phyloP scores from a whole-genome alignment of 2,797 vertebrate genomes.

The Euthynnus affinis region DNA sequence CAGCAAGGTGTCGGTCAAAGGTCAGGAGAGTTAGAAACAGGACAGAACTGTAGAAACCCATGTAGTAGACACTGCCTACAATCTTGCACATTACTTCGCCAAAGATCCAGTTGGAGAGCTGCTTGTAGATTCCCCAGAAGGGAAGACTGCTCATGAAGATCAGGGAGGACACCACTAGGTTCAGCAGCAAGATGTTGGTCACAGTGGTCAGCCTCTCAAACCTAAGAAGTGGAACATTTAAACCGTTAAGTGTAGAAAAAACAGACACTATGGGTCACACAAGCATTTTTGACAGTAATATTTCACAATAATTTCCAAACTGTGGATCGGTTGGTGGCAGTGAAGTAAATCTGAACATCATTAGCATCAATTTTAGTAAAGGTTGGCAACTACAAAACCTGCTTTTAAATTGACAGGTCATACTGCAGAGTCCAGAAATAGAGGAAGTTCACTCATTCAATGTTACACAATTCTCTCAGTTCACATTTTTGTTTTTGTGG shows the following conservation, averaged over 20 bases:
- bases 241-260: background rate
- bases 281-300: background rate
- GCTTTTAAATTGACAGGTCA: no score
- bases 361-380: background rate
- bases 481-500: background rate
- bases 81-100: conserved; percentile 80
- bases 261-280: background rate
- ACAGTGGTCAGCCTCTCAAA: conserved; percentile 86
- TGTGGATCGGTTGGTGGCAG: background rate
- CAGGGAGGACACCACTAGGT: conserved; percentile 85
- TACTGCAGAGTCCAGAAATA: no score
- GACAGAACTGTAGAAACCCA: conserved; percentile 87
- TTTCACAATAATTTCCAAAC: background rate
- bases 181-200: conserved; percentile 87
- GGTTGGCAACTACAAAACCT: no score
- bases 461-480: no score
- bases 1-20: conserved; percentile 86
- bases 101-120: conserved; percentile 80
- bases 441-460: no score
- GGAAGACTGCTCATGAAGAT: conserved; percentile 84
- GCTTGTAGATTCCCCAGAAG: conserved; percentile 78
- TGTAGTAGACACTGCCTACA: conserved; percentile 71
- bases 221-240: conserved; percentile 39
- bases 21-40: conserved; percentile 87
- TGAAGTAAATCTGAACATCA: background rate